These are phyloP conservation scores for Apamea monoglypha DNA, from an alignment of 2,888 invertebrate species.

Conservation along the genomic window DNA sequence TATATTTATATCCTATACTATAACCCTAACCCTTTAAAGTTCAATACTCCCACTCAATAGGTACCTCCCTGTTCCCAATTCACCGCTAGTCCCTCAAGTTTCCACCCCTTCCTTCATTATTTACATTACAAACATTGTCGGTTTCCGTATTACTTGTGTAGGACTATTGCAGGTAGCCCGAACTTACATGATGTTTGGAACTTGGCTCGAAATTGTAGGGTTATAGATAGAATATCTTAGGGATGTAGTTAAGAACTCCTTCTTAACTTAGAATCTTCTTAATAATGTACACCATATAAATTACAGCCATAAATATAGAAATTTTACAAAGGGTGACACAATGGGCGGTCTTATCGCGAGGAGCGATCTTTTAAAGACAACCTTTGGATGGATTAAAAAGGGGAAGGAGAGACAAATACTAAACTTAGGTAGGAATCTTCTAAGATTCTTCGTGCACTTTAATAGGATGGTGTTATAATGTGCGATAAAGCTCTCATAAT, in stretches of 20 bases:
- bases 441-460: no score
- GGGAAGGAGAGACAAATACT: no score
- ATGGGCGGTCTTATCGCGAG: no score
- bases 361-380: no score
- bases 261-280: no score
- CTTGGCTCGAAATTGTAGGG: neutral
- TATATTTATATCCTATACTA: neutral
- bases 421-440: no score
- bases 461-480: no score
- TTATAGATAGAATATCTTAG: slow-evolving; percentile 18
- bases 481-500: no score
- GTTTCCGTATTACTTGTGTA: slow-evolving; percentile 30
- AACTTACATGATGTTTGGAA: slow-evolving; percentile 35
- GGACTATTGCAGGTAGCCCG: slow-evolving; percentile 24
- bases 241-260: neutral
- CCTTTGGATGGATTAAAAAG: no score
- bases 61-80: slow-evolving; percentile 5
- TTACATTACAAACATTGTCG: slow-evolving; percentile 51
- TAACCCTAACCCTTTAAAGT: slow-evolving; percentile 9
- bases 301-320: no score
- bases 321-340: no score
- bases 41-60: slow-evolving; percentile 36
- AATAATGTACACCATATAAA: no score
- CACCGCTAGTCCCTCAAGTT: slow-evolving; percentile 27
- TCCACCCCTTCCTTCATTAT: slow-evolving; percentile 52